phyloP scores from a whole-genome alignment of 35 echinoderm and acorn worm genomes.

The Ophioderma brevispina region DNA sequence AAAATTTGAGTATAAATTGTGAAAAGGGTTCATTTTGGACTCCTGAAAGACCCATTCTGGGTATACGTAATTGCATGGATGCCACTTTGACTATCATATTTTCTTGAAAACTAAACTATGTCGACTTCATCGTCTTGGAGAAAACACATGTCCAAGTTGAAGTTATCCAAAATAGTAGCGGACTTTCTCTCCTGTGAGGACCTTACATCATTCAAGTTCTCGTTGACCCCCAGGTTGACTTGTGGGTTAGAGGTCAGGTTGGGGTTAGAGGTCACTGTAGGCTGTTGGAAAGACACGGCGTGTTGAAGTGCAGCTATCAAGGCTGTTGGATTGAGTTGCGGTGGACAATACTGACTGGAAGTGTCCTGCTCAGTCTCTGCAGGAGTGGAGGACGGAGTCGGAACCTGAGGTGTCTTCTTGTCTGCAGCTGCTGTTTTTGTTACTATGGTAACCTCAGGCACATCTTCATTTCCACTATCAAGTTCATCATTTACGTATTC shows the following conservation, averaged over 20 bases:
- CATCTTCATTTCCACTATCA: background rate
- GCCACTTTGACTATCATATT: too few species aligned
- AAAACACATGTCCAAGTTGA: slow-evolving; percentile 75
- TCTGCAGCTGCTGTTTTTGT: background rate
- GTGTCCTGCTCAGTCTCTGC: slow-evolving; percentile 18
- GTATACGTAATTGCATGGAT: too few species aligned
- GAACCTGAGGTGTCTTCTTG: background rate
- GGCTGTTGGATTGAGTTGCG: slow-evolving; percentile 48
- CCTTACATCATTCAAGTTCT: background rate
- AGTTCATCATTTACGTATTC: background rate
- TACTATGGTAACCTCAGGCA: background rate
- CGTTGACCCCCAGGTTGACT: background rate
- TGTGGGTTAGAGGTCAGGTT: background rate
- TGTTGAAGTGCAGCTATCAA: slow-evolving; percentile 47
- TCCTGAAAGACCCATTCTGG: too few species aligned
- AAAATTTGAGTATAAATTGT: too few species aligned
- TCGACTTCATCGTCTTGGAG: slow-evolving; percentile 22
- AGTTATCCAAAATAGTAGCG: slow-evolving; percentile 57
- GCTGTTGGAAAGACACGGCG: background rate
- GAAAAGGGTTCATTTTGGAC: too few species aligned
- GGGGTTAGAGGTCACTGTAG: background rate
- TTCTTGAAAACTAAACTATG: background rate
- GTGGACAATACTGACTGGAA: background rate
- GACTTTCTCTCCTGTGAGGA: background rate
- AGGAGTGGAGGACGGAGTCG: slow-evolving; percentile 57